A percentile compares a stretch with the other conserved stretches of the same genome.
These are phyloP conservation scores for Ephydatia muelleri DNA, from an alignment of 37 sponge, comb jelly and placozoan species.

Conservation along the genomic window DNA sequence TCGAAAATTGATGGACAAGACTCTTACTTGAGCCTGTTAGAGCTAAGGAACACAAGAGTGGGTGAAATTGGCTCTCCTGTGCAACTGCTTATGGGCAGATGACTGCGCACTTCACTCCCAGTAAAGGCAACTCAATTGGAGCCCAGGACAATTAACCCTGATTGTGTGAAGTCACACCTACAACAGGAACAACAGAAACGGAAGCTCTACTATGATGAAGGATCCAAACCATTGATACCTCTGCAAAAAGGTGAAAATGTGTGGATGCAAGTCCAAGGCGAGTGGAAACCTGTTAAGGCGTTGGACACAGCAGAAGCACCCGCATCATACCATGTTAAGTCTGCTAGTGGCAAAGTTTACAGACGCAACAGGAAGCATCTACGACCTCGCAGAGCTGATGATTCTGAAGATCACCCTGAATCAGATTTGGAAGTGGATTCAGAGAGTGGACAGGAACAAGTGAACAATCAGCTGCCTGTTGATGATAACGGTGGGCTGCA, in stretches of 20 bases:
- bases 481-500: too few species aligned
- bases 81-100: neutral
- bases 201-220: conserved; percentile 3
- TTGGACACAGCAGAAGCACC: too few species aligned
- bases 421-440: too few species aligned
- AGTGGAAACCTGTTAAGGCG: conserved; percentile 2
- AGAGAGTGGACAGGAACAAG: too few species aligned
- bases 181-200: neutral
- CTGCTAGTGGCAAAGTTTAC: too few species aligned
- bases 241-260: neutral
- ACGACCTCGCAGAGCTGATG: too few species aligned
- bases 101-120: neutral
- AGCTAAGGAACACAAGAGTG: conserved; percentile 2
- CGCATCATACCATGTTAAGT: neutral
- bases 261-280: neutral
- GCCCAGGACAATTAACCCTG: neutral
- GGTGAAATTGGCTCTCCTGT: neutral
- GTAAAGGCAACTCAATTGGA: neutral
- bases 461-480: too few species aligned
- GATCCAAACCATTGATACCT: neutral
- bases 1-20: neutral
- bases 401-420: too few species aligned
- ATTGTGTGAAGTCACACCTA: neutral
- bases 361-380: too few species aligned
- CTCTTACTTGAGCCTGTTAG: neutral